phyloP scores from a whole-genome alignment of 1,140 invertebrate species.

The Caenorhabditis briggsae region DNA sequence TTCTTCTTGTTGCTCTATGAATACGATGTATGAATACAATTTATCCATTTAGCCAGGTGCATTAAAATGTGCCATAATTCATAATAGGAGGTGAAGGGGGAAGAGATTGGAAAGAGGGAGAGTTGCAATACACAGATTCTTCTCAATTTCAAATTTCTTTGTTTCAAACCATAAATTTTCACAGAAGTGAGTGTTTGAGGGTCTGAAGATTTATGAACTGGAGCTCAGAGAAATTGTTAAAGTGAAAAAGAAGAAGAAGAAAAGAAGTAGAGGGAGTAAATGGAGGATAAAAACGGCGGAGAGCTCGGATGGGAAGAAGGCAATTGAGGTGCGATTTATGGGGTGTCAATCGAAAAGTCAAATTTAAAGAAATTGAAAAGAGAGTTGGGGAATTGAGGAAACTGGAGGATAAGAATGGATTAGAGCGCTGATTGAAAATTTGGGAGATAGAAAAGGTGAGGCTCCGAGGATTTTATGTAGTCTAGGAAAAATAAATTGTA shows the following conservation, averaged over 20 bases:
- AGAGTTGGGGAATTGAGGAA: too few relatives aligned
- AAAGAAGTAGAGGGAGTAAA: background rate
- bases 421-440: background rate
- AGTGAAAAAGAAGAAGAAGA: conserved; percentile 3
- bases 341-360: conserved; percentile 42
- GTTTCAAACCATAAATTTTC: conserved; percentile 1
- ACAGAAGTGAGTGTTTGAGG: background rate
- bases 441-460: too few relatives aligned
- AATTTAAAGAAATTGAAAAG: too few relatives aligned
- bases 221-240: background rate
- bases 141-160: background rate
- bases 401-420: background rate
- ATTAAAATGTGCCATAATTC: conserved; percentile 48
- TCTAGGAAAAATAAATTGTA: too few relatives aligned
- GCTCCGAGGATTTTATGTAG: too few relatives aligned
- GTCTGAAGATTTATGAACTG: conserved; percentile 35
- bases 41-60: conserved; percentile 32
- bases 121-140: background rate
- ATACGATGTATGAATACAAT: conserved; percentile 18
- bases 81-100: background rate
- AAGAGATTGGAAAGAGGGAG: background rate
- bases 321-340: conserved; percentile 56
- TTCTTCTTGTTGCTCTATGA: background rate
- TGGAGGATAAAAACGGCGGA: conserved; percentile 53
- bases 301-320: conserved; percentile 18